phyloP scores from a whole-genome alignment of 2,113 vertebrate species.

The Psittacara wagleri region DNA sequence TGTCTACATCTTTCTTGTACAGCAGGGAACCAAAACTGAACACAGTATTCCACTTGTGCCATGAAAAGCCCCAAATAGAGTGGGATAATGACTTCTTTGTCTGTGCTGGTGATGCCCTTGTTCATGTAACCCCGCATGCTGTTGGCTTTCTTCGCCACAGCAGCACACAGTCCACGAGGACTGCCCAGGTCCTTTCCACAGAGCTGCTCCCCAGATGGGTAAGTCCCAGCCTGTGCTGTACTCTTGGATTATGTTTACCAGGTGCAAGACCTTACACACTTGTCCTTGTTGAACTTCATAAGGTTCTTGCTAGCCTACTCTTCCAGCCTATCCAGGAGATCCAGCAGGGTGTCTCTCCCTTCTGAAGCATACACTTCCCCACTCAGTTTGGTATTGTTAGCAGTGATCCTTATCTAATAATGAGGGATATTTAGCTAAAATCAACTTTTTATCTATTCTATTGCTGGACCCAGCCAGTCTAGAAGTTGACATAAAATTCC shows the following conservation, averaged over 20 bases:
- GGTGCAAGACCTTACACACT: not conserved
- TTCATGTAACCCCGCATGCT: not conserved
- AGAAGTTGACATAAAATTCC: not conserved
- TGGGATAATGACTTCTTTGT: not conserved
- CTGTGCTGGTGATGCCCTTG: not conserved
- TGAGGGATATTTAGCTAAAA: not conserved
- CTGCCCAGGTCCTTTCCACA: not conserved
- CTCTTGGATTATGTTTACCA: not conserved
- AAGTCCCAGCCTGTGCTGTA: not conserved
- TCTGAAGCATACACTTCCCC: not conserved
- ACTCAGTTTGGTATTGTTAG: not conserved
- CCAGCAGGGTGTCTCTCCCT: not conserved
- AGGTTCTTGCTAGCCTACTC: not conserved
- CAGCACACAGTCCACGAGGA: not conserved
- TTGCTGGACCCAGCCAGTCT: not conserved
- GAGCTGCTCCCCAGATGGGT: not conserved
- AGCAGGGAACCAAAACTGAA: not conserved
- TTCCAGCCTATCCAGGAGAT: not conserved
- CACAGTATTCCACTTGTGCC: not conserved
- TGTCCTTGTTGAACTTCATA: not conserved
- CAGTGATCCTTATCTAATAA: not conserved
- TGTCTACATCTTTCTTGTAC: not conserved
- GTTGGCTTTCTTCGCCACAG: not conserved
- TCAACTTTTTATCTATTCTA: not conserved
- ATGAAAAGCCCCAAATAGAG: not conserved